Base-by-base conservation (phyloP, 37 sponge, comb jelly and placozoan species). In the Mnemiopsis leidyi region DNA sequence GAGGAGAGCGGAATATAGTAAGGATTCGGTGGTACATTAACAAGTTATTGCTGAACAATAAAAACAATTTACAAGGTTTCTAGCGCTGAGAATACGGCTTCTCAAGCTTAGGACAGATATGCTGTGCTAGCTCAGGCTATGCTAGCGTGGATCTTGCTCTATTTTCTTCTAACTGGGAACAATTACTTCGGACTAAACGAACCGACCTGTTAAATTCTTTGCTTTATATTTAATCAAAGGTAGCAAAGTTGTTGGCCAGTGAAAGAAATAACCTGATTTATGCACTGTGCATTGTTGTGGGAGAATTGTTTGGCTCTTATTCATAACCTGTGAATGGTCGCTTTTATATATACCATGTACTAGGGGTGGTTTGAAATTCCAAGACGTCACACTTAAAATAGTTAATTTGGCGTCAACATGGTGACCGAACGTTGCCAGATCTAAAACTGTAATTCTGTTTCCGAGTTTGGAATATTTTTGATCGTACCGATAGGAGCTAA, bases 21-120 rank as follows among this genome's bases (percentile, higher is more conserved):
- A 48, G 61, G 61, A 48, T 48, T 48, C 61, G 61, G 61, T 48
- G 61, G 61, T 48, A 48, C 61, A 48, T 71, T 71, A 71, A 23
- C 73, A 29, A 71, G 73, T 71, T 77, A 34, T 34, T 77, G 79
- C 79, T 77, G 21, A 77, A 77, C 79, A 77, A 77, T 77, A 32
- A 32, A 77, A 31, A 34, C 21, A 31, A 77, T 77, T 77, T 77
- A 32, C 79, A 77, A 77, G 79, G 79, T 77, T 77, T 77, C 79
- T 32, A 77, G 32, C 21, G 79, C 35, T 32, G 36, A 77, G 36
- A 20, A 77, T 77, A 77, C 79, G 79, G 79, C 79, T 77, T 77
- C 79, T 48, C 61, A 48, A 48, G 61, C 61, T 48, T 48, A 48
- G 61, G 13, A 48, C 9, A 48, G 5, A 48, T 48, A 48, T 48